Percentiles rank a stretch among this genome's conserved stretches.
Evolutionary conservation across 2,888 invertebrate species (phyloP).

Genomic region (Oscheius myriophilus): DNA sequence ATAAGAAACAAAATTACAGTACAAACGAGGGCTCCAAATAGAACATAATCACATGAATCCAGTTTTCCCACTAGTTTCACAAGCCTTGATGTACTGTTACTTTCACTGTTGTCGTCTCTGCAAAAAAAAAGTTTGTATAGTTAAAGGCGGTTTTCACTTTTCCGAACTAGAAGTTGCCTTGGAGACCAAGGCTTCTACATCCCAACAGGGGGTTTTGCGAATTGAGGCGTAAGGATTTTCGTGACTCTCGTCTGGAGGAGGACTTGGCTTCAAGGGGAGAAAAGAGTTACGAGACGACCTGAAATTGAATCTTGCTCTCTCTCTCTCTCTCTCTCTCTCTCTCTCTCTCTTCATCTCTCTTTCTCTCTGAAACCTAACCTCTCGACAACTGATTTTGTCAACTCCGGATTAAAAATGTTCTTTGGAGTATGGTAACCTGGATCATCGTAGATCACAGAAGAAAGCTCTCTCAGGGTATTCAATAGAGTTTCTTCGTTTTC

Average conservation of each 20-base stretch:
- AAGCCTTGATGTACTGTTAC: neutral
- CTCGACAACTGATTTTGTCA: constrained; percentile 15
- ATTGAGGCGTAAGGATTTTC: constrained; percentile 9
- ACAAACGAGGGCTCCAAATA: constrained; percentile 3
- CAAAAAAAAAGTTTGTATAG: neutral
- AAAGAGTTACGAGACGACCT: constrained; percentile 13
- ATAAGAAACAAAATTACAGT: constrained; percentile 19
- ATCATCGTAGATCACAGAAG: constrained; percentile 14
- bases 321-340: neutral
- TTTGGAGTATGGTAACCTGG: constrained; percentile 29
- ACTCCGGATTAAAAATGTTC: constrained; percentile 27
- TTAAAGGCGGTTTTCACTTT: neutral
- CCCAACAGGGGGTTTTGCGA: neutral
- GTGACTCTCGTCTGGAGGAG: neutral
- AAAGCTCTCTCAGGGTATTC: constrained; percentile 14
- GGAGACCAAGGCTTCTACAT: constrained; percentile 14
- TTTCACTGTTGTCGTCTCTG: neutral
- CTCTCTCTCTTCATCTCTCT: neutral
- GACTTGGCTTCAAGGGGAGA: neutral
- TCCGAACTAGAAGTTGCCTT: neutral
- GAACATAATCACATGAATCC: constrained; percentile 22
- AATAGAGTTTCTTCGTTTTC: constrained; percentile 26
- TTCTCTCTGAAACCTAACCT: constrained; percentile 2
- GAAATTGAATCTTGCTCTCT: neutral
- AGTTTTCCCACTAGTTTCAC: neutral